Conservation (phyloP, 2,888 invertebrate genomes). For the Drosophila mayaguana region DNA sequence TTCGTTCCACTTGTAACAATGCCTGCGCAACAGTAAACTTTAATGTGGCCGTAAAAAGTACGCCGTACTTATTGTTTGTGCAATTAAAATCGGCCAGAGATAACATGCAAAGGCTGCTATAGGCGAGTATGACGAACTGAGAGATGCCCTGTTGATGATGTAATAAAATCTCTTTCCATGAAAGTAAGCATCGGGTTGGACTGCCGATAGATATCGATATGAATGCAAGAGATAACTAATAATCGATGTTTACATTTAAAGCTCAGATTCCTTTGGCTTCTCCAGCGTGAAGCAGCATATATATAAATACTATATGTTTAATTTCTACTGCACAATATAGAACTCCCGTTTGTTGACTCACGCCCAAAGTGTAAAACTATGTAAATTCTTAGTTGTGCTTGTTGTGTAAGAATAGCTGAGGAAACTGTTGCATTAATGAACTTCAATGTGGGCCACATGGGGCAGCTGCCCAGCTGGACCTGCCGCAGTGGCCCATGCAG, state of each 20-base stretch:
- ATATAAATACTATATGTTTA: neutral
- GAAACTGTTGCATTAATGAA: constrained; percentile 61
- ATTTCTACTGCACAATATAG: neutral
- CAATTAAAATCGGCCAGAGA: constrained; percentile 54
- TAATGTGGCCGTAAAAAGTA: constrained; percentile 65
- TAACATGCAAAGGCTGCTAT: constrained; percentile 10
- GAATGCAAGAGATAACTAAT: too few relatives aligned
- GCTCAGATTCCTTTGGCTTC: too few relatives aligned
- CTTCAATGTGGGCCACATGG: constrained; percentile 64
- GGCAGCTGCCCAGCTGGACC: constrained; percentile 41
- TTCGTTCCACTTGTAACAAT: constrained; percentile 52
- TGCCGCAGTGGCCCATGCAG: neutral
- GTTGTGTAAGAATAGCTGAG: constrained; percentile 42
- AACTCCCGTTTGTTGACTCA: neutral
- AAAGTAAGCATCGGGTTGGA: neutral
- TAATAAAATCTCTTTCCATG: too few relatives aligned
- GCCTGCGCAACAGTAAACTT: constrained; percentile 49
- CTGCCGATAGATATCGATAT: neutral
- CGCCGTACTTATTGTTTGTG: constrained; percentile 59
- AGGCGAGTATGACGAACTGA: neutral
- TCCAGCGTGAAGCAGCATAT: too few relatives aligned
- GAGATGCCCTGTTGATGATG: neutral
- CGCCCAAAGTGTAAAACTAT: neutral
- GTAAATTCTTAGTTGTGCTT: constrained; percentile 7
- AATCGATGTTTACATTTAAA: neutral